These are phyloP conservation scores for Acropternis orthonyx DNA, from an alignment of 2,797 vertebrate genomes.

Conservation along the genomic window DNA sequence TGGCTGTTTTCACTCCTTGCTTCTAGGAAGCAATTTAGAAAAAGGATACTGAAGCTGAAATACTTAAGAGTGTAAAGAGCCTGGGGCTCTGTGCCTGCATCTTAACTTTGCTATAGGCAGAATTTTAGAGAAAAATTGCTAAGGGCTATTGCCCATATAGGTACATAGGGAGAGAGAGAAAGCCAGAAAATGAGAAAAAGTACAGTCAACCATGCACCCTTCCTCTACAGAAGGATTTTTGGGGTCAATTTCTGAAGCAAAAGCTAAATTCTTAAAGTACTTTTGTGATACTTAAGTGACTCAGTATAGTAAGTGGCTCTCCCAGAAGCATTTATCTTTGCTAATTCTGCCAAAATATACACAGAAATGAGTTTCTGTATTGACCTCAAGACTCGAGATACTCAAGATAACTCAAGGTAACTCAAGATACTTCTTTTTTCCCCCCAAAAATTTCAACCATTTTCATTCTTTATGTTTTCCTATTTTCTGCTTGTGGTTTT, in stretches of 20 bases:
- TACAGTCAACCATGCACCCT: not conserved
- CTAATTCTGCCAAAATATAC: not conserved
- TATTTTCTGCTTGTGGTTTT: constrained; percentile 47
- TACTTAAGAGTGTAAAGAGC: not conserved
- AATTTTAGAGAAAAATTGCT: constrained; percentile 28
- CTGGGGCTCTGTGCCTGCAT: not conserved
- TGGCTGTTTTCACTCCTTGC: not conserved
- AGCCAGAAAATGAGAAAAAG: not conserved
- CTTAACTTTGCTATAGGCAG: constrained; percentile 14
- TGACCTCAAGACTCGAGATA: not conserved
- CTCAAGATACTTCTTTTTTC: not conserved
- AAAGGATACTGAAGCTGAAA: not conserved
- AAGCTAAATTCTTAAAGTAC: not conserved
- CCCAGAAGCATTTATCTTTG: not conserved
- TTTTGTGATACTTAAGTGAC: not conserved
- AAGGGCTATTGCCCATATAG: not conserved
- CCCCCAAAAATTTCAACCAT: not conserved
- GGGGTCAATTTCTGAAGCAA: not conserved
- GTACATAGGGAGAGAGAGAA: not conserved
- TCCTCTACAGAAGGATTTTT: not conserved
- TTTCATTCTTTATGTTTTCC: constrained; percentile 16
- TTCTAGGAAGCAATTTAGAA: not conserved
- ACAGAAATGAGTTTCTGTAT: not conserved
- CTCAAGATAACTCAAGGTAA: not conserved
- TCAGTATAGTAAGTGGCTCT: not conserved